Evolutionary conservation across 1,140 invertebrate genomes (phyloP).

Genomic region (Drosophila nasuta): DNA sequence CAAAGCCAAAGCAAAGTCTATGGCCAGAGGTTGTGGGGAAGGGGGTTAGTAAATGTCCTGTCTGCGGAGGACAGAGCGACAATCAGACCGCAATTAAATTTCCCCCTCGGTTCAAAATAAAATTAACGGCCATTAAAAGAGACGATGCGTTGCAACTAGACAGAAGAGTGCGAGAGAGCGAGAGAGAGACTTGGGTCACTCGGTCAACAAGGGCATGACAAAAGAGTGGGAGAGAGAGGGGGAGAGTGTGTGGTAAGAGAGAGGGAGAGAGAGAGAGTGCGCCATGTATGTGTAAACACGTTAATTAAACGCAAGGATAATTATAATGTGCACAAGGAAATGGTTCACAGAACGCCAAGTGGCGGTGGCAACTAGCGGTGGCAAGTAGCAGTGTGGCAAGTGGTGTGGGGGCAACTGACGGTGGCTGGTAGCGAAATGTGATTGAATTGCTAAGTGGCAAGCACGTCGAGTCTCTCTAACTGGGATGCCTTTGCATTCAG

Average conservation of each 20-base stretch:
- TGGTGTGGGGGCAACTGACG: neutral
- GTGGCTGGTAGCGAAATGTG: constrained; percentile 30
- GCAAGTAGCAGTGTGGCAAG: neutral
- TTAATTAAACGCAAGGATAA: constrained; percentile 64
- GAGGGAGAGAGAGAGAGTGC: constrained; percentile 1
- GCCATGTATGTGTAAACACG: constrained; percentile 46
- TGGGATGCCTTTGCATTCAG: constrained; percentile 1
- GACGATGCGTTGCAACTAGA: constrained; percentile 16
- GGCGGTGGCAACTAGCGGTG: constrained; percentile 6
- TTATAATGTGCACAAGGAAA: constrained; percentile 58
- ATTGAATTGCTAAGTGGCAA: constrained; percentile 47
- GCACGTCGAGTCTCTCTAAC: constrained; percentile 17
- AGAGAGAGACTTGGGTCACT: constrained; percentile 44
- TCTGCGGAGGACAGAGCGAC: constrained; percentile 12
- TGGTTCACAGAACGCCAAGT: constrained; percentile 28
- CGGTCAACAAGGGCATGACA: constrained; percentile 37
- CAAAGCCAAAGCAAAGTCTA: neutral
- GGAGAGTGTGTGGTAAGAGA: constrained; percentile 2
- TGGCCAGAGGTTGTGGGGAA: neutral
- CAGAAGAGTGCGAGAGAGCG: constrained; percentile 30
- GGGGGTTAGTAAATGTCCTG: neutral
- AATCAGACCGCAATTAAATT: constrained; percentile 56
- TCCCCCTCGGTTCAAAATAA: constrained; percentile 47
- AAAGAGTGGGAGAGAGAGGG: neutral
- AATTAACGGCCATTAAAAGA: constrained; percentile 56